Base-by-base conservation (phyloP, 2,113 vertebrate species). In the Theristicus caerulescens region DNA sequence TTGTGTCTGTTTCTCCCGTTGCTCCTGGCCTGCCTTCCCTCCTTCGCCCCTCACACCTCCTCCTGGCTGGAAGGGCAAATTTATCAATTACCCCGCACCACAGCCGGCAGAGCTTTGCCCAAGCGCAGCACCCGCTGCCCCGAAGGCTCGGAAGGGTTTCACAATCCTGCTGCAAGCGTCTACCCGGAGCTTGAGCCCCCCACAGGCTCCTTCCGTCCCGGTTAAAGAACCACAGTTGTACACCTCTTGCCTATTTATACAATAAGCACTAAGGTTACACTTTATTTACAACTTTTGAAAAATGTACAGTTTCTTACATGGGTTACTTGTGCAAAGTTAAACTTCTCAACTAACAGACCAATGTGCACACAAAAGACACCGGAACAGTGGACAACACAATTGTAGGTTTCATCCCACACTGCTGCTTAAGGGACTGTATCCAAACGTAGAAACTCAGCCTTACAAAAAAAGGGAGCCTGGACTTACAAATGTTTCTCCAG, bases 251-350 rank as follows among this genome's bases (percentile, higher is more conserved):
- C 94, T 96, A 95, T 96, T 97, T 97, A 95, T 96, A 98, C 96
- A 97, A 96, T 97, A 98, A 98, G 97, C 97, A 98, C 97, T 98
- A 98, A 98, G 97, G 88, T 98, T 97, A 98, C 96, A 97, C 95
- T 98, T 99, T 99, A 99, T 99, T 99, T 99, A 99, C 99, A 99
- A 98, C 94, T 98, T 98, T 97, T 98, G 98, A 98, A 99, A 98
- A 99, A 99, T 99, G 99, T 99, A 99, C 99, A 99, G 97, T 99
- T 99, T 99, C 98, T 99, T 99, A 99, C 99, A 99, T 99, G 99
- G 99, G 98, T 99, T 99, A 99, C 99, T 98, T 99, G 98, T 99
- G 98, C 98, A 99, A 99, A 98, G 98, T 98, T 98, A 97, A 98
- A 98, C 97, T 97, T 97, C 82, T 98, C 97, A 94, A 93, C 96